These are phyloP conservation scores for Helleia helle DNA, from an alignment of 2,888 invertebrate species.

Conservation along the genomic window DNA sequence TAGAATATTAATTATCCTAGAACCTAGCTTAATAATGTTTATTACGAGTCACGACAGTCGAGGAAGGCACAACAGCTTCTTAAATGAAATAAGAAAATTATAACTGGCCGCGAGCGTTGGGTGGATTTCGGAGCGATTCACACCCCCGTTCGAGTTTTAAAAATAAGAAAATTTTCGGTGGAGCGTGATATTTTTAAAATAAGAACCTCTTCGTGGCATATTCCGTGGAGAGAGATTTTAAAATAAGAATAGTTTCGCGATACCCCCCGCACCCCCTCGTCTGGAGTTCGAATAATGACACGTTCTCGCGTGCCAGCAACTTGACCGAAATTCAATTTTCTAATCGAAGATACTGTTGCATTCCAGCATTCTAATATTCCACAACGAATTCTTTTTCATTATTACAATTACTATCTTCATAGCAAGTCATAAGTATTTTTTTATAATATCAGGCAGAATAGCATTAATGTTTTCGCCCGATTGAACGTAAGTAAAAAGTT, in stretches of 20 bases:
- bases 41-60: no score
- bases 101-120: slow-evolving; percentile 58
- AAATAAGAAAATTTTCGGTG: slow-evolving; percentile 69
- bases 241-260: slow-evolving; percentile 73
- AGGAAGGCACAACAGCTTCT: slow-evolving; percentile 21
- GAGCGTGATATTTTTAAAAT: slow-evolving; percentile 74
- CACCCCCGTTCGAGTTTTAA: slow-evolving; percentile 56
- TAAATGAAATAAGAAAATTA: slow-evolving; percentile 64
- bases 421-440: no score
- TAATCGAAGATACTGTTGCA: no score
- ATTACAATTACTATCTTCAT: no score
- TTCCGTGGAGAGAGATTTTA: slow-evolving; percentile 73
- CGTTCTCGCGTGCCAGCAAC: slow-evolving; percentile 15
- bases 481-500: no score
- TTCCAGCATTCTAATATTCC: no score
- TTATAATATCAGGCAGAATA: no score
- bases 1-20: neutral
- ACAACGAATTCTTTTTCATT: no score
- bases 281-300: slow-evolving; percentile 59
- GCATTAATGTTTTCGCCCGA: no score
- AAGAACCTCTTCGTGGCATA: slow-evolving; percentile 71
- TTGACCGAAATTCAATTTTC: slow-evolving; percentile 1
- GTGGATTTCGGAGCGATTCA: slow-evolving; percentile 68
- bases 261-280: slow-evolving; percentile 53
- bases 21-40: slow-evolving; percentile 10